phyloP scores from a whole-genome alignment of 2,888 invertebrate species.

The Thecophora atra region DNA sequence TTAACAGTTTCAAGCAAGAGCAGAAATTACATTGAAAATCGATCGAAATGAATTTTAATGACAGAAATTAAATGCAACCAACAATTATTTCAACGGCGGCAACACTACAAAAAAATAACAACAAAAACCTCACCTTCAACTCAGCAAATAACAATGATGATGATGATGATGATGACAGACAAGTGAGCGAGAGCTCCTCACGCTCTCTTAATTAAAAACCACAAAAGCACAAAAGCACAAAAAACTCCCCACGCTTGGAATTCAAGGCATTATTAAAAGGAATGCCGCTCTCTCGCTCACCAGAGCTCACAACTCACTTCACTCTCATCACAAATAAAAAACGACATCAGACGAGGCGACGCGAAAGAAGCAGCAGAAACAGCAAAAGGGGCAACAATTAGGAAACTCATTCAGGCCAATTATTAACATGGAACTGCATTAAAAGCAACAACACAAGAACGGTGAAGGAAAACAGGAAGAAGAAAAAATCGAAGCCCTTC shows the following conservation, averaged over 20 bases:
- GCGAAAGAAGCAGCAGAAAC: slow-evolving; percentile 22
- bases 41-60: slow-evolving; percentile 43
- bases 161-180: slow-evolving; percentile 18
- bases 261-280: slow-evolving; percentile 47
- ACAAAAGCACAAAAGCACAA: slow-evolving; percentile 23
- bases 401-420: slow-evolving; percentile 64
- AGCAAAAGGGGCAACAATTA: slow-evolving; percentile 53
- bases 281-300: slow-evolving; percentile 24
- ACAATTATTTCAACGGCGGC: slow-evolving; percentile 42
- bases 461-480: not conserved
- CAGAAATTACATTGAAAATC: slow-evolving; percentile 34
- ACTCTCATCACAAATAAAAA: not conserved
- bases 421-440: slow-evolving; percentile 54
- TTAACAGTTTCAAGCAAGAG: slow-evolving; percentile 25
- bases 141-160: not conserved
- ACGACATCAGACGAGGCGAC: slow-evolving; percentile 2
- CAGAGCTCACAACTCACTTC: not conserved
- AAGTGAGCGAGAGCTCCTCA: slow-evolving; percentile 30
- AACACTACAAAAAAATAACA: too few species aligned
- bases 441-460: slow-evolving; percentile 10
- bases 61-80: slow-evolving; percentile 36
- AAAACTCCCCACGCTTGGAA: slow-evolving; percentile 43
- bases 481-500: not conserved
- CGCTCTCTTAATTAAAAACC: slow-evolving; percentile 46
- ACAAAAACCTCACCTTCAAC: not conserved